Base-by-base conservation (phyloP, 2,113 vertebrate genomes). In the Dasypus novemcinctus region DNA sequence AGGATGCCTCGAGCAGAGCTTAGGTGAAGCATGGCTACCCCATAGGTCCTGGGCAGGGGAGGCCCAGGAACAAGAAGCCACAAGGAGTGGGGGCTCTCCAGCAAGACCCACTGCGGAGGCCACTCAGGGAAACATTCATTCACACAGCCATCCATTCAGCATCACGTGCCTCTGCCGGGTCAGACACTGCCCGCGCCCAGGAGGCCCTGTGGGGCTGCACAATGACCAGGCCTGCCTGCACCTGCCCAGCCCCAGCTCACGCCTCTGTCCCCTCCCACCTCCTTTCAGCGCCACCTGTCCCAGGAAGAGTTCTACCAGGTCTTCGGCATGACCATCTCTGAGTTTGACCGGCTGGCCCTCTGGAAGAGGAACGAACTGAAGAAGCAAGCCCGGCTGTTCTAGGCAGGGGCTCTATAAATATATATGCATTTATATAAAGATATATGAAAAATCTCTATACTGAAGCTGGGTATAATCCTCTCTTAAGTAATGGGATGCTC, bases 311-410 rank as follows among this genome's bases (percentile, higher is more conserved):
- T 99, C 98, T 98, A 99, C 97, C 99, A 99, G 94, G 99, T 99
- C 94, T 99, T 99, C 3, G 99, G 99, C 74, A 99, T 99, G 99
- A 99, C 99, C 90, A 98, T 99, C 78, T 99, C 99, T 0, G 99
- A 99, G 90, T 99, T 99, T 38, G 99, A 99, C 98, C 99, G 99
- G 72, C 98, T 99, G 98, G 99, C 99, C 93, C 98, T 99, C 97
- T 99, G 99, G 99, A 99, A 99, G 98, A 99, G 99, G 96, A 99
- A 99, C 2, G 99, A 99, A 97, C 98, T 99, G 92, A 99, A 99
- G 98, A 99, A 99, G 98, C 99, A 99, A 96, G 99, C 99, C 41
- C 98, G 99, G 97, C 99, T 99, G 71, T 99, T 99, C 98, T 99
- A 98, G 98, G 80, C 17, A 15, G 97, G 97, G 93, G 96, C 98